Conservation (phyloP, 2,797 vertebrate species). For the Helicolenus hilgendorfi region DNA sequence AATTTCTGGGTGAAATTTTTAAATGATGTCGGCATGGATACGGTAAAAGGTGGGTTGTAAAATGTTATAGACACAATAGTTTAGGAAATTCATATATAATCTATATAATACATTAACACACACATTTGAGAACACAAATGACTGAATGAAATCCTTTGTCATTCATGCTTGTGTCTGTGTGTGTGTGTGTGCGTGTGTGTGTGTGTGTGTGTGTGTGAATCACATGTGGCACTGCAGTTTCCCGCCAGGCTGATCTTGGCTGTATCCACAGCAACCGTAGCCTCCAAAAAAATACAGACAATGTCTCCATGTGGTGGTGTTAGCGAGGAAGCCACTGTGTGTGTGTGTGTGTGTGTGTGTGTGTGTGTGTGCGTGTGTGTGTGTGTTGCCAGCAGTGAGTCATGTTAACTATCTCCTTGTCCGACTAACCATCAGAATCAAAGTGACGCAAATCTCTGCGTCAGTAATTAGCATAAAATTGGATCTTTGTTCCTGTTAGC, state of each 20-base stretch:
- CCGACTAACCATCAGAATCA: constrained; percentile 54
- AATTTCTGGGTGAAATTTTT: neutral
- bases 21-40: too few relatives aligned
- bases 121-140: neutral
- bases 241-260: neutral
- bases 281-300: constrained; percentile 37
- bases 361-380: neutral
- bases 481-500: constrained; percentile 67
- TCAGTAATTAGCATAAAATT: constrained; percentile 75
- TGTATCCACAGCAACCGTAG: constrained; percentile 57
- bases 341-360: neutral
- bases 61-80: neutral
- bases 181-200: neutral
- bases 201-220: neutral
- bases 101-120: neutral
- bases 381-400: neutral
- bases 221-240: constrained; percentile 4
- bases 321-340: neutral
- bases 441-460: constrained; percentile 60
- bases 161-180: neutral
- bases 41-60: neutral
- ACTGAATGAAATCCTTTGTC: constrained; percentile 13
- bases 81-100: neutral
- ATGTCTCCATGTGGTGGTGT: neutral
- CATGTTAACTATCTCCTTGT: constrained; percentile 28